These are phyloP conservation scores for Epinephelus malabaricus DNA, from an alignment of 2,797 vertebrate species.

Conservation along the genomic window DNA sequence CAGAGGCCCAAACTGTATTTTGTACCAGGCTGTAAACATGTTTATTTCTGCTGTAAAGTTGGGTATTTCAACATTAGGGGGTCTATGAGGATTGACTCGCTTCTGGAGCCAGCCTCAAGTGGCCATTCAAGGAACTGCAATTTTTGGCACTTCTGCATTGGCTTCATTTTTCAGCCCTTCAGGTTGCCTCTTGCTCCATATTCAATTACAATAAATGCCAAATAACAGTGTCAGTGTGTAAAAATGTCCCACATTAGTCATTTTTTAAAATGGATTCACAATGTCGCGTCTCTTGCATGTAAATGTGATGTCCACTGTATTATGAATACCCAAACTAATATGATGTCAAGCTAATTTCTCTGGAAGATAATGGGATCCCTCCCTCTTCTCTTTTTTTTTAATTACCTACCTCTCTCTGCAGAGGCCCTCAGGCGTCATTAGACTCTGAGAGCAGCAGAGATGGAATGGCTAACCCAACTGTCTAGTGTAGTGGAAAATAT, in stretches of 20 bases:
- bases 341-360: slow-evolving; percentile 40
- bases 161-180: no score
- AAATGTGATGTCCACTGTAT: slow-evolving; percentile 21
- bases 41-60: no score
- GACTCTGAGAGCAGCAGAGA: slow-evolving; percentile 47
- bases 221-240: not conserved
- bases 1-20: no score
- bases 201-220: not conserved
- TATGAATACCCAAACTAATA: slow-evolving; percentile 31
- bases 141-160: no score
- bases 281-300: slow-evolving; percentile 2
- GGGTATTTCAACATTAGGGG: no score
- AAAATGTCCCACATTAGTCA: not conserved
- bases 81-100: no score
- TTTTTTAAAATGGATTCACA: not conserved
- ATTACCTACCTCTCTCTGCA: slow-evolving; percentile 44
- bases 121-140: no score
- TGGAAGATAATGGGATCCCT: slow-evolving; percentile 32
- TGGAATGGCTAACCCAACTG: slow-evolving; percentile 55
- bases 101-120: no score
- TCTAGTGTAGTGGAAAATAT: slow-evolving; percentile 60
- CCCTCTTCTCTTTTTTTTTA: slow-evolving; percentile 21
- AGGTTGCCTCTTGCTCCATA: no score
- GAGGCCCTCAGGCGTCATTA: slow-evolving; percentile 52
- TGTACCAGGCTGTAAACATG: no score